phyloP scores from a whole-genome alignment of 2,113 vertebrate genomes.

The Collichthys lucidus region DNA sequence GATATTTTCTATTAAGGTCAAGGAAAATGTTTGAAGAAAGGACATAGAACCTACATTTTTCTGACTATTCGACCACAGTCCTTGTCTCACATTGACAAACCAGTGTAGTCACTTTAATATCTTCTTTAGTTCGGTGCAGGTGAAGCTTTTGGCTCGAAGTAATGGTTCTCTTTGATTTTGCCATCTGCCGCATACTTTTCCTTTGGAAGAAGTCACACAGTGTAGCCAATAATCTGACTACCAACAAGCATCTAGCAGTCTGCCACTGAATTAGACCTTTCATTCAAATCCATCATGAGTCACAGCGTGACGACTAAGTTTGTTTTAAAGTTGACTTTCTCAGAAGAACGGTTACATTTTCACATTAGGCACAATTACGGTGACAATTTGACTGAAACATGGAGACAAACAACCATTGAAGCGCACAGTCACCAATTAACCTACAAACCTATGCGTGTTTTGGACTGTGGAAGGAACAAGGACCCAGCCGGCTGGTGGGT shows the following conservation, averaged over 20 bases:
- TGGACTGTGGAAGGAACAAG: too few relatives aligned
- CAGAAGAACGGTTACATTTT: background rate
- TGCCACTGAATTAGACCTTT: background rate
- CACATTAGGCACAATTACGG: background rate
- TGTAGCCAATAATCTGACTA: too few relatives aligned
- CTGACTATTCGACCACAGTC: too few relatives aligned
- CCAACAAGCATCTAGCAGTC: too few relatives aligned
- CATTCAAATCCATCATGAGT: background rate
- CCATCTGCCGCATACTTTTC: background rate
- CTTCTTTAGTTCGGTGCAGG: background rate
- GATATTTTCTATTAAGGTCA: too few relatives aligned
- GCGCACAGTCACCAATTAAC: too few relatives aligned
- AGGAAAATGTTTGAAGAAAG: too few relatives aligned
- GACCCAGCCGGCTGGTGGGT: too few relatives aligned
- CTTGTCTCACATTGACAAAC: background rate
- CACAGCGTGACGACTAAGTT: background rate
- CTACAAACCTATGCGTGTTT: too few relatives aligned
- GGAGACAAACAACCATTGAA: too few relatives aligned
- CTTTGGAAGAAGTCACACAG: background rate
- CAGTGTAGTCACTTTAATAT: background rate
- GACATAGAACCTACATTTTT: too few relatives aligned
- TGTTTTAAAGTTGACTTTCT: background rate
- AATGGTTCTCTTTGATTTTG: background rate
- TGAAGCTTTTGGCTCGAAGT: background rate
- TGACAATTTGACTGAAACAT: too few relatives aligned